phyloP scores from a whole-genome alignment of 1,140 invertebrate genomes.

The Callitettix versicolor region DNA sequence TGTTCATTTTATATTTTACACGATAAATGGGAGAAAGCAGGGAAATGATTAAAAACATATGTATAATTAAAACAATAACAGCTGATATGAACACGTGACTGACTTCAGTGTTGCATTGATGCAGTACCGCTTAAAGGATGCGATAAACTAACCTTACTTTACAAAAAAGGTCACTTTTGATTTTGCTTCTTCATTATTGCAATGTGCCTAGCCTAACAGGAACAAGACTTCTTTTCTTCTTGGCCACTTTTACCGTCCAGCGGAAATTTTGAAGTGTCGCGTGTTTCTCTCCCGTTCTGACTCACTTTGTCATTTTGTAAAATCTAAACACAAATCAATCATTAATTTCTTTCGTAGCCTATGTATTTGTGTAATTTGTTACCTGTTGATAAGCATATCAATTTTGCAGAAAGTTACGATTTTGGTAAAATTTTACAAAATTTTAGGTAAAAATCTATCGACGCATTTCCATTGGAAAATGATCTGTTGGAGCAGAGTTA shows the following conservation, averaged over 20 bases:
- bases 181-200: background rate
- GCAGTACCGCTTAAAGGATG: no score
- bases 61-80: no score
- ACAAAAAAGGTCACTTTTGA: no score
- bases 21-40: no score
- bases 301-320: conserved; percentile 14
- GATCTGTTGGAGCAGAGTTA: no score
- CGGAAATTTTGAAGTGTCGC: conserved; percentile 11
- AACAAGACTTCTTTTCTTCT: conserved; percentile 7
- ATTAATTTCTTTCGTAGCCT: no score
- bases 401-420: background rate
- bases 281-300: conserved; percentile 8
- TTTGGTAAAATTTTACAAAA: background rate
- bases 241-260: conserved; percentile 9
- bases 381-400: background rate
- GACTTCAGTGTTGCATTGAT: no score
- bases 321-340: conserved; percentile 16
- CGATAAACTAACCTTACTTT: no score
- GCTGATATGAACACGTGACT: no score
- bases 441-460: background rate
- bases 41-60: no score
- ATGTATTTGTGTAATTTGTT: background rate
- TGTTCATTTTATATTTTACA: no score
- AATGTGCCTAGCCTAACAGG: conserved; percentile 6
- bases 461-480: background rate